Conservation (phyloP, 2,113 vertebrate genomes). For the Nerophis lumbriciformis region DNA sequence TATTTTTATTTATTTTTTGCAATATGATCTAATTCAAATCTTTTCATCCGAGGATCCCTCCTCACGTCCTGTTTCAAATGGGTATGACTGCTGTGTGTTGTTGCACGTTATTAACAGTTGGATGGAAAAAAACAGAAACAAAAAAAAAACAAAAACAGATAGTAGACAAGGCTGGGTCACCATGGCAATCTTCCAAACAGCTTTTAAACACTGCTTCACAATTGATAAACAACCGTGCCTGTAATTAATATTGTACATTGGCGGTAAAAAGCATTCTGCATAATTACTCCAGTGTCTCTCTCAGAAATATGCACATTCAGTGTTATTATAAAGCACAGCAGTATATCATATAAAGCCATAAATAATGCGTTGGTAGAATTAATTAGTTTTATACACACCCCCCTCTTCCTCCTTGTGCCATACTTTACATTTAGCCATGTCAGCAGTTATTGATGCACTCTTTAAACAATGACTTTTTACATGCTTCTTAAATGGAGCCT, state of each 20-base stretch:
- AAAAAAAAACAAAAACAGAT: conserved; percentile 11
- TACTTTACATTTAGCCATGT: conserved; percentile 73
- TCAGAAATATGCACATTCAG: conserved; percentile 73
- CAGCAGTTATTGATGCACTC: conserved; percentile 74
- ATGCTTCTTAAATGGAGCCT: conserved; percentile 42
- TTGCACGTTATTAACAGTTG: conserved; percentile 53
- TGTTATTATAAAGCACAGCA: conserved; percentile 69
- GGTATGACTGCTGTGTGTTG: conserved; percentile 38
- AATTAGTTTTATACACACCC: conserved; percentile 66
- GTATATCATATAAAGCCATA: conserved; percentile 78
- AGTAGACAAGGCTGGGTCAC: conserved; percentile 61
- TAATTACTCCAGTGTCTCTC: conserved; percentile 73
- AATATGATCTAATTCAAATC: conserved; percentile 10
- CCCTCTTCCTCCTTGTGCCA: conserved; percentile 37
- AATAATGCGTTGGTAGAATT: conserved; percentile 71
- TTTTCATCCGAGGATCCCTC: conserved; percentile 26
- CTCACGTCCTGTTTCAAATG: conserved; percentile 46
- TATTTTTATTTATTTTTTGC: too few species aligned
- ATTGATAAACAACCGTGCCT: conserved; percentile 69
- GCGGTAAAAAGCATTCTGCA: conserved; percentile 68
- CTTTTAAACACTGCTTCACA: conserved; percentile 64
- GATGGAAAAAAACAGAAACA: conserved; percentile 34
- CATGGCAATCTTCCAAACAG: conserved; percentile 69
- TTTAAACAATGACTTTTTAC: conserved; percentile 72
- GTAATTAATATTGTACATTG: conserved; percentile 73